A percentile compares a stretch with the other conserved stretches of the same genome.
Evolutionary conservation across 2,888 invertebrate genomes (phyloP).

Genomic region (Coleophora flavipennella): DNA sequence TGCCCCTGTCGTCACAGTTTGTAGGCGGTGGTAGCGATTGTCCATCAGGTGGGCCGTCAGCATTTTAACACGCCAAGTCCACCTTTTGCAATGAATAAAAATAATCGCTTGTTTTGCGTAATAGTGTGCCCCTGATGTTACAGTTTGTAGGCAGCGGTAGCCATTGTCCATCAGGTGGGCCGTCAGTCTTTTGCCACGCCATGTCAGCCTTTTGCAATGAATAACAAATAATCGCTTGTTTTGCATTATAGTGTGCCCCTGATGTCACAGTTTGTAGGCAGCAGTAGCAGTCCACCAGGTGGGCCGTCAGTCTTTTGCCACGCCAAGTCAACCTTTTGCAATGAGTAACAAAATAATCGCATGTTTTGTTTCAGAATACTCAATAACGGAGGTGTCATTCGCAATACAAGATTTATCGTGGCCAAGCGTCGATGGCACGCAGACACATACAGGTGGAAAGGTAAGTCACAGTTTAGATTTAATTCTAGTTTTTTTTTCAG

Average conservation of each 20-base stretch:
- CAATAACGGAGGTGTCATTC: slow-evolving; percentile 23
- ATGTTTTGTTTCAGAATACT: slow-evolving; percentile 18
- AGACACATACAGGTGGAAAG: slow-evolving; percentile 27
- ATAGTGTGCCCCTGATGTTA: no score
- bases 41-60: no score
- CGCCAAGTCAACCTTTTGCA: no score
- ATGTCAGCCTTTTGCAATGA: not conserved
- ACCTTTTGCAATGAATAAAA: no score
- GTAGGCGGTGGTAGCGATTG: no score
- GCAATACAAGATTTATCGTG: slow-evolving; percentile 19
- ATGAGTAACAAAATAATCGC: not conserved
- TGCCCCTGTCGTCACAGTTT: no score
- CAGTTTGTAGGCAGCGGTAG: not conserved
- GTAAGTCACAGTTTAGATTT: slow-evolving; percentile 23
- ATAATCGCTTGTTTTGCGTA: no score
- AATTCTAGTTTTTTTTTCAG: no score
- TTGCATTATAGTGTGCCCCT: not conserved
- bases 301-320: no score
- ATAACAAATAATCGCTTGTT: not conserved
- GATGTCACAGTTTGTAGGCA: not conserved
- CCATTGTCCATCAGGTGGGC: not conserved
- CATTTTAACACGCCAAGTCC: no score
- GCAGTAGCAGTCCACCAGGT: no score
- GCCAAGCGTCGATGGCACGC: slow-evolving; percentile 39
- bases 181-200: not conserved